Base-by-base conservation (phyloP, 2,797 vertebrate genomes). In the Setipinna tenuifilis region DNA sequence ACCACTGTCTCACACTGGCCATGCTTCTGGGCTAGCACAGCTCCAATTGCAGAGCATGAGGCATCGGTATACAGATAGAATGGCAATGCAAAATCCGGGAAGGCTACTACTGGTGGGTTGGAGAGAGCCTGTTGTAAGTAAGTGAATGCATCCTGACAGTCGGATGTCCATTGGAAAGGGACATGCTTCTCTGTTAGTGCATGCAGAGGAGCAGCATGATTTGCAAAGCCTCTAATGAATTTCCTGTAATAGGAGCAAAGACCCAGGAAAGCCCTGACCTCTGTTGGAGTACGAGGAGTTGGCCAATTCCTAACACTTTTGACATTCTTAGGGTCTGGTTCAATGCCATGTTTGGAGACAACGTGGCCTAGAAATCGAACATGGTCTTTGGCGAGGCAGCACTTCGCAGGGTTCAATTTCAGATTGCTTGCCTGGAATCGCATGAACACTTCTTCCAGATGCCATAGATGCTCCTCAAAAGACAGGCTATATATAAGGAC, bases 341-440 rank as follows among this genome's bases (percentile, higher is more conserved):
- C 14, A 48, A 88, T 44, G 17, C 58, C 84, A 10, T 82, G n/a
- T 7, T 21, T 54, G 10, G 59, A 86, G 6, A 84, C 58, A 44
- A 44, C 6, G 41, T 87, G 84, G 3, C 75, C 86, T 31, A 85
- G 28, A 25, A 85, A 85, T 4, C 31, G 61, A 14, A 84, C 46
- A 57, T 81, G 80, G 5, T 25, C 57, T 9, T 85, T 86, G 12
- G 59, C 82, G 81, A 90, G 44, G 10, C 83, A 84, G 54, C 83
- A 89, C 83, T 89, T 92, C 21, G 25, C 41, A 35, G 90, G 31
- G 25, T 90, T 89, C 0, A 90, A 81, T 31, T 90, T 90, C 2
- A 91, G 68, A 41, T 85, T 87, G 41, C 88, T 87, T 68, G 85
- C 68, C 44, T 82, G 35, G 16, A 92, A 83, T 2, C 23, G 28